Percentiles rank a stretch among this genome's conserved stretches.
These are phyloP conservation scores for Oryzias celebensis DNA, from an alignment of 2,113 vertebrate species.

Conservation along the genomic window DNA sequence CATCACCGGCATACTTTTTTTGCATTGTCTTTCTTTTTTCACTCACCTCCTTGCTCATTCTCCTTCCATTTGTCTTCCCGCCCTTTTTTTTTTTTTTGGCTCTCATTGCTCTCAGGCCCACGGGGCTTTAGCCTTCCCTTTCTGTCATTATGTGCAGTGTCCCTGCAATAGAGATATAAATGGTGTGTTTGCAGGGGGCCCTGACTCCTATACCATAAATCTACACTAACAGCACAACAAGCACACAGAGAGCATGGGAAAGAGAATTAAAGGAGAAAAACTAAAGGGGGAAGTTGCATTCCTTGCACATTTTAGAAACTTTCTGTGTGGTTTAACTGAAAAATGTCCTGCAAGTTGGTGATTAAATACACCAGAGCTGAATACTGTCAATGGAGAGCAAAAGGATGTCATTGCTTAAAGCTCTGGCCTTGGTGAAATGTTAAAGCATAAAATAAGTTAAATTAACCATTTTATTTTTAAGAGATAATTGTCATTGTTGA, in stretches of 20 bases:
- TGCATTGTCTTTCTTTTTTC: constrained; percentile 9
- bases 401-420: constrained; percentile 52
- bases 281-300: constrained; percentile 16
- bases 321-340: constrained; percentile 28
- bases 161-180: constrained; percentile 77
- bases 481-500: no score
- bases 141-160: constrained; percentile 63
- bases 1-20: constrained; percentile 58
- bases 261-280: constrained; percentile 1
- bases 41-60: constrained; percentile 6
- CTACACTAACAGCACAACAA: constrained; percentile 70
- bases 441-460: constrained; percentile 26
- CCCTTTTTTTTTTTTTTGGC: constrained; percentile 11
- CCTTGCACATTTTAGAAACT: constrained; percentile 35
- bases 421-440: constrained; percentile 36
- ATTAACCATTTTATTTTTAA: background rate
- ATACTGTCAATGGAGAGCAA: constrained; percentile 24
- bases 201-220: constrained; percentile 73
- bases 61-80: background rate
- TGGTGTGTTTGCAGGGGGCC: constrained; percentile 56
- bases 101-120: constrained; percentile 40
- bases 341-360: constrained; percentile 29
- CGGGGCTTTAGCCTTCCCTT: constrained; percentile 36
- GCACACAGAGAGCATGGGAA: constrained; percentile 33
- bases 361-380: constrained; percentile 43